Conservation (phyloP, 1,140 invertebrate genomes). For the Brachionus angularis region DNA sequence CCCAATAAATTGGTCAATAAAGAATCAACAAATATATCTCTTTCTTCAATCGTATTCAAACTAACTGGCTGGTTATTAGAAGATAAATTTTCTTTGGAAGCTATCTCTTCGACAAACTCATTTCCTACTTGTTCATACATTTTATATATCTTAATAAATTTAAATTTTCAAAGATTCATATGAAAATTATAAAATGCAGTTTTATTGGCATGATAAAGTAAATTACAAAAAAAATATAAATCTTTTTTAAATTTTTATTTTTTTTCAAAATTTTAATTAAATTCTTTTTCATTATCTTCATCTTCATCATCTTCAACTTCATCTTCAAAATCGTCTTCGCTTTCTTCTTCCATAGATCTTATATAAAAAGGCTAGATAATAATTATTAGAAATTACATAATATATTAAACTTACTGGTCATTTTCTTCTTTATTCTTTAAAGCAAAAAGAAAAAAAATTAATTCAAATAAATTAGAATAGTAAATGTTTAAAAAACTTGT, state of each 20-base stretch:
- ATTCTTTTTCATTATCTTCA: conserved; percentile 45
- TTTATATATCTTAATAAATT: background rate
- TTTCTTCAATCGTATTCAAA: background rate
- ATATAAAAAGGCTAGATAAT: background rate
- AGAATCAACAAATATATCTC: conserved; percentile 7
- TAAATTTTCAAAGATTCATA: background rate
- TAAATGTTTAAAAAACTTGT: too few relatives aligned
- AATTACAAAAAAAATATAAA: conserved; percentile 5
- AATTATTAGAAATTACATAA: too few relatives aligned
- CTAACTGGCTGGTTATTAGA: background rate
- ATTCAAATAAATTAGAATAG: background rate
- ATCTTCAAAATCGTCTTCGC: conserved; percentile 44
- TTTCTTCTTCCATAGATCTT: conserved; percentile 37
- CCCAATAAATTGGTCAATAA: background rate
- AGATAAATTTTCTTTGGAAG: background rate
- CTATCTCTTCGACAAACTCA: conserved; percentile 12
- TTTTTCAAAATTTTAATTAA: background rate
- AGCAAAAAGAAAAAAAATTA: background rate
- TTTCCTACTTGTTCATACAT: conserved; percentile 19
- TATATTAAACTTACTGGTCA: background rate
- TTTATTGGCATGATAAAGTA: conserved; percentile 10
- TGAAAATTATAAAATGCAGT: background rate
- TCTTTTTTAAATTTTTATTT: background rate
- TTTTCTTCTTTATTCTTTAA: background rate
- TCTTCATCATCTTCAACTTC: conserved; percentile 45